These are phyloP conservation scores for Mythimna loreyi DNA, from an alignment of 2,888 invertebrate genomes.

Conservation along the genomic window DNA sequence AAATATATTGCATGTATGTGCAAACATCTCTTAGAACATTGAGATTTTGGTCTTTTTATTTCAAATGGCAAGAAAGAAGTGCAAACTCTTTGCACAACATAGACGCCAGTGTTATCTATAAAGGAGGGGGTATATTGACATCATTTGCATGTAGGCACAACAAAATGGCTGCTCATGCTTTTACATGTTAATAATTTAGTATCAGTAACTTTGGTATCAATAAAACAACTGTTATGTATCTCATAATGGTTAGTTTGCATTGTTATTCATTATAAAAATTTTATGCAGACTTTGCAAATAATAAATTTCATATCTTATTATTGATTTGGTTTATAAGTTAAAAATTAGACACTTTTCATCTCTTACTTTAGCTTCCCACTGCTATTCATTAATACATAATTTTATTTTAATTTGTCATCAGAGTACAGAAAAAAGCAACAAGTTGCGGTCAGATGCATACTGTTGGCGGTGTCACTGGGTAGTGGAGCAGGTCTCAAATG, in stretches of 20 bases:
- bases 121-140: slow-evolving; percentile 51
- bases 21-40: neutral
- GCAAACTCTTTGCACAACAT: slow-evolving; percentile 37
- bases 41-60: neutral
- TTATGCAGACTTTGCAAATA: neutral
- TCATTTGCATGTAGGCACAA: slow-evolving; percentile 25
- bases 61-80: slow-evolving; percentile 2
- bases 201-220: slow-evolving; percentile 25
- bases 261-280: neutral
- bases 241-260: slow-evolving; percentile 44
- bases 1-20: slow-evolving; percentile 2
- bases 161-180: slow-evolving; percentile 68
- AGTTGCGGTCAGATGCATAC: slow-evolving; percentile 92
- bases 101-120: slow-evolving; percentile 35
- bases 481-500: slow-evolving; percentile 85
- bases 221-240: slow-evolving; percentile 14
- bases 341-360: neutral
- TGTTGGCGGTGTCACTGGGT: slow-evolving; percentile 98
- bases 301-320: neutral
- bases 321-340: neutral
- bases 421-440: slow-evolving; percentile 70
- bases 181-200: slow-evolving; percentile 38
- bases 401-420: slow-evolving; percentile 55
- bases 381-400: neutral
- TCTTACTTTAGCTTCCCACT: neutral